These are phyloP conservation scores for Ochropleura plecta DNA, from an alignment of 2,888 invertebrate genomes.

Conservation along the genomic window DNA sequence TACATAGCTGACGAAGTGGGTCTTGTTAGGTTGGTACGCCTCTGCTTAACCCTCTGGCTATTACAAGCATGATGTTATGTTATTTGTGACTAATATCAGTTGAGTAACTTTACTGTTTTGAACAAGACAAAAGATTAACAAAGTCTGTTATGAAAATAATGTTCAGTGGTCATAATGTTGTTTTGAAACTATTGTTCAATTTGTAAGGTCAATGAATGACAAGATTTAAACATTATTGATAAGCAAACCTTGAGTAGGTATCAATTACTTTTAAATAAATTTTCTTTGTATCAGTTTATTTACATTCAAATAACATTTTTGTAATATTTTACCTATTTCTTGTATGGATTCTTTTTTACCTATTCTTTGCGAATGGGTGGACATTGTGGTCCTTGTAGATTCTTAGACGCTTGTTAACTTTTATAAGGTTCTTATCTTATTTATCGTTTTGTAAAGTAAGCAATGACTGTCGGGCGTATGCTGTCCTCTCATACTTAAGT, in stretches of 20 bases:
- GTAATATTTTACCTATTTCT: too few species aligned
- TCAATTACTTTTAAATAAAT: not conserved
- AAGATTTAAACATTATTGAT: not conserved
- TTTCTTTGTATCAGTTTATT: not conserved
- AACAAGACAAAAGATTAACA: not conserved
- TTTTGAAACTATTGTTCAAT: not conserved
- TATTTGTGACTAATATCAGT: not conserved
- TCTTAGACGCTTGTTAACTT: too few species aligned
- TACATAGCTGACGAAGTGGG: too few species aligned
- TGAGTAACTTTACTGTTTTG: not conserved
- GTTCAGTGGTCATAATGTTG: not conserved
- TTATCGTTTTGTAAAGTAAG: too few species aligned
- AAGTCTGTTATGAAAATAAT: slow-evolving; percentile 1
- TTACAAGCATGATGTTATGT: not conserved
- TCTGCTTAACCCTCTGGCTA: not conserved
- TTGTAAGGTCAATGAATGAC: not conserved
- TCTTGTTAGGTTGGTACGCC: not conserved
- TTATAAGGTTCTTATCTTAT: too few species aligned
- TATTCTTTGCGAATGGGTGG: too few species aligned
- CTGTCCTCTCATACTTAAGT: too few species aligned
- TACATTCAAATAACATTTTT: not conserved
- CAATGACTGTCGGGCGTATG: too few species aligned
- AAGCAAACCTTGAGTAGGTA: not conserved
- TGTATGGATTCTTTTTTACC: too few species aligned
- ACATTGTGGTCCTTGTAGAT: too few species aligned